Base-by-base conservation (phyloP, 2,113 vertebrate genomes). In the Dicerorhinus sumatrensis region DNA sequence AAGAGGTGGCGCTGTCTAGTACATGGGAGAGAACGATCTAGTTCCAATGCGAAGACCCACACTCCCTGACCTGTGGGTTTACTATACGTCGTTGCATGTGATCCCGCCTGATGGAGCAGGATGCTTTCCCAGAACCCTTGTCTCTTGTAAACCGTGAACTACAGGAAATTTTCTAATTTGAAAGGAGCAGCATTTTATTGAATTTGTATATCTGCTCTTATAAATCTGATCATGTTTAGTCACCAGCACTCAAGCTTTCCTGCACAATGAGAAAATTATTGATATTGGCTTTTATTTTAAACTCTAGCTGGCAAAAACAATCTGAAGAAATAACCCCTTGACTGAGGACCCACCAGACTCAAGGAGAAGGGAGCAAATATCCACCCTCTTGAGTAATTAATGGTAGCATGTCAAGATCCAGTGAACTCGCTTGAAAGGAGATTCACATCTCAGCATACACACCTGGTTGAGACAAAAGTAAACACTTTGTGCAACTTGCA, bases 51-150 rank as follows among this genome's bases (percentile, higher is more conserved):
- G 63, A 36, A 39, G 46, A 39, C 11, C 13, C 87, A 5, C 12
- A 0, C 16, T 31, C 3, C 0, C 0, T 0, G 12, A 48, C 39
- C 2, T 31, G 21, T 0, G 16, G 1, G 36, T 33, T n/a, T 48
- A 18, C 36, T 5, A 1, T 3, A 21, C 25, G 39, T n/a, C 58
- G 8, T 3, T 9, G 18, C 29, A 31, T 14, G 29, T 1, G 27
- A 51, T 36, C 17, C 25, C 33, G 2, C 0, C 20, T 29, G 9
- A 17, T 0, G 3, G 1, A 23, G 7, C 8, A 0, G 3, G 17
- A 6, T 62, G 18, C 18, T 84, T 89, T 54, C 20, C 89, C 46
- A n/a, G 80, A 56, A 81, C 4, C 5, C n/a, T 54, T 16, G 18
- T 10, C 2, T 80, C 33, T 33, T 63, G 58, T 8, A 63, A 76